Base-by-base conservation (phyloP, 2,888 invertebrate genomes). In the Amphiduros pacificus region DNA sequence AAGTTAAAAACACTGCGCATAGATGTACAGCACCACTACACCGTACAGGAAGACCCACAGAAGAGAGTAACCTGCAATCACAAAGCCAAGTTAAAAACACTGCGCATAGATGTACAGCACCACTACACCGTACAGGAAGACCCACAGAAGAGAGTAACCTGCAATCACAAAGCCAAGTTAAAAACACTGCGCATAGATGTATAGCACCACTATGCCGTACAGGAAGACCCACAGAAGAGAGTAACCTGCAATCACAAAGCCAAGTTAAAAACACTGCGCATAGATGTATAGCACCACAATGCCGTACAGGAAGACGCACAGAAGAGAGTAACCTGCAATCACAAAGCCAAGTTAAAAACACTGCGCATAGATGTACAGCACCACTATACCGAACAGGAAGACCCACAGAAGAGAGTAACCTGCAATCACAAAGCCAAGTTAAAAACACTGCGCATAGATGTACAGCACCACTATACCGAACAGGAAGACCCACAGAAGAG, bases 331-430 rank as follows among this genome's bases (percentile, higher is more conserved):
- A 17, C 80, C 80, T 80, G n/a, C n/a, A n/a, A n/a, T n/a, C n/a
- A n/a, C n/a, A n/a, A n/a, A n/a, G n/a, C n/a, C n/a, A n/a, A n/a
- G n/a, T n/a, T n/a, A n/a, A n/a, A n/a, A n/a, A n/a, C n/a, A n/a
- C n/a, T n/a, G 68, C 0, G 77, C 73, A 64, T 76, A 80, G 59
- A 78, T 75, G 67, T 74, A 79, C 62, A 81, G 71, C 48, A 81
- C 66, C 26, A 74, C 71, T 31, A 78, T 56, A 22, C 77, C 75
- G 22, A 77, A 70, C 22, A 79, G 55, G 20, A 72, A 74, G 6
- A 81, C 80, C 74, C 76, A 68, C 50, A 79, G 62, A 68, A 81
- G 67, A 0, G 80, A 80, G 36, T 65, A 63, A n/a, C 80, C 81
- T 80, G 73, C 22, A 71, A 69, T 2, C n/a, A n/a, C n/a, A n/a